Conservation (phyloP, 1,140 invertebrate species). For the Nylanderia fulva region DNA sequence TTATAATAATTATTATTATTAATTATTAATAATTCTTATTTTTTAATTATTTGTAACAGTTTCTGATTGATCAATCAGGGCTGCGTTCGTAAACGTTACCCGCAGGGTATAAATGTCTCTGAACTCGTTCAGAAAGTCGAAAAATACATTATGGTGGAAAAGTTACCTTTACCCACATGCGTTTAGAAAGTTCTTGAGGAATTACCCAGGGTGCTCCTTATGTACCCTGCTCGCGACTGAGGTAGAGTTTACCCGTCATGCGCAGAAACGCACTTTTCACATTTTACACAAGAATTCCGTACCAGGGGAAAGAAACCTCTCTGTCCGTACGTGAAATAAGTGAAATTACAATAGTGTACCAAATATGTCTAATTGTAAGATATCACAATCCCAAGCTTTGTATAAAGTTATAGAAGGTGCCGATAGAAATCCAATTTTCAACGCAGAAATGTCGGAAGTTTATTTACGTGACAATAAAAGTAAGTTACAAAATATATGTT, state of each 20-base stretch:
- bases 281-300: background rate
- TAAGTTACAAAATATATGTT: background rate
- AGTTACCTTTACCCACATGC: background rate
- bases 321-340: too few relatives aligned
- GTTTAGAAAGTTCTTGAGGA: background rate
- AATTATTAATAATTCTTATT: too few relatives aligned
- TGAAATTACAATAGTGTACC: too few relatives aligned
- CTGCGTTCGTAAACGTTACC: conserved; percentile 1
- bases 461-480: background rate
- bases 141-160: background rate
- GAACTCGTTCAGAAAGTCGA: background rate
- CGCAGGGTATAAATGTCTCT: background rate
- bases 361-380: too few relatives aligned
- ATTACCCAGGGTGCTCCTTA: background rate
- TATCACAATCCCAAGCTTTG: background rate
- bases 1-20: too few relatives aligned
- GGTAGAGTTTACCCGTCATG: background rate
- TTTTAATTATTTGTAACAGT: too few relatives aligned
- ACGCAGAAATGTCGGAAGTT: background rate
- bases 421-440: background rate
- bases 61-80: too few relatives aligned
- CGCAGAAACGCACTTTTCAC: background rate
- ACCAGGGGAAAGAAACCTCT: too few relatives aligned
- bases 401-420: background rate
- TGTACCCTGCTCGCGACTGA: background rate